phyloP scores from a whole-genome alignment of 2,797 vertebrate genomes.

The Buphagus erythrorhynchus region DNA sequence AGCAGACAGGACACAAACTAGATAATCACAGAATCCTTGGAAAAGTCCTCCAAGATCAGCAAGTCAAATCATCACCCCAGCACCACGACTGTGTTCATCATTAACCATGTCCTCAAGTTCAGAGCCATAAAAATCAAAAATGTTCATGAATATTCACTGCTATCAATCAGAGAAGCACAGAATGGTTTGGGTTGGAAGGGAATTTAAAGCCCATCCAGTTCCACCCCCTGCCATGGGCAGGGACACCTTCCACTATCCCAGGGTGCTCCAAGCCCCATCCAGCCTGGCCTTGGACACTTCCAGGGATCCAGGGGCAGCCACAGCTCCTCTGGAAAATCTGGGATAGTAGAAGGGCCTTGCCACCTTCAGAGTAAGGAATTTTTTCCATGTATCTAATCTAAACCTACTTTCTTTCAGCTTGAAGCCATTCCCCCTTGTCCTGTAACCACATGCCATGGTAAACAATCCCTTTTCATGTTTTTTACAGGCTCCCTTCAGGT shows the following conservation, averaged over 20 bases:
- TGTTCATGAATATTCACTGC: background rate
- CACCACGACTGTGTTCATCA: accelerated
- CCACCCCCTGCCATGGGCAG: background rate
- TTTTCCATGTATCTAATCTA: background rate
- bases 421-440: background rate
- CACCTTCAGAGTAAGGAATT: background rate
- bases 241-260: background rate
- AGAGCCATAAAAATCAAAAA: background rate
- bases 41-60: background rate
- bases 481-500: background rate
- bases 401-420: background rate
- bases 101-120: accelerated
- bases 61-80: background rate
- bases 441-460: too few relatives aligned
- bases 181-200: background rate
- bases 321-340: background rate
- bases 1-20: background rate
- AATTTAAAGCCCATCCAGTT: accelerated
- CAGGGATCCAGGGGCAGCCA: background rate
- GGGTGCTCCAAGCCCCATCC: accelerated
- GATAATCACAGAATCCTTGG: accelerated
- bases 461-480: background rate
- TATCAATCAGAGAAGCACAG: background rate
- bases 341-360: accelerated
- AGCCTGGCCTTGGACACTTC: background rate